Evolutionary conservation across 2,888 invertebrate genomes (phyloP), one percentile per base, ranked within the genome.

Genomic region (Nesidiocoris tenuis): DNA sequence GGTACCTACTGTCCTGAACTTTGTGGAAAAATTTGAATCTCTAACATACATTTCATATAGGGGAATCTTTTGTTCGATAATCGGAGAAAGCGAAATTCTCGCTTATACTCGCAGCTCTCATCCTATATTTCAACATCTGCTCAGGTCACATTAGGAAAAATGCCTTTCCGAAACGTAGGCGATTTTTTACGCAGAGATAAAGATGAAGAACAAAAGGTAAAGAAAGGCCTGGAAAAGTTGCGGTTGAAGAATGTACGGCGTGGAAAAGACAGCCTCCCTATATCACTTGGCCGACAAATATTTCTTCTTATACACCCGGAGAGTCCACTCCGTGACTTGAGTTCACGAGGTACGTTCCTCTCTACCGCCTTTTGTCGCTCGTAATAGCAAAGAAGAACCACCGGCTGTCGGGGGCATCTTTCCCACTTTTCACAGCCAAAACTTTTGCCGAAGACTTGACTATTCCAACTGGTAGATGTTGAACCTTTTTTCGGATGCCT

Each of bases 271-370:
- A 72, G 72, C 61, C 61, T 24, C 61, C 54, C 61, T 71, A 71
- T 72, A 61, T 72, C 72, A 61, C 61, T 72, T 54, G 39, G 12
- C 72, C 72, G 18, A 63, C 72, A 72, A 54, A 72, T 72, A 72
- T 72, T 72, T 72, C 70, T 39, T 39, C 59, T 72, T 72, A 72
- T 61, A 72, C 63, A 61, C 54, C 24, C 72, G 39, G 16, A n/a
- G 21, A n/a, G 59, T 72, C 72, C 63, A 72, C 23, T 61, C 61
- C 72, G 72, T 72, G 72, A 72, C 72, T 61, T 24, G 72, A 72
- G 72, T 72, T 72, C 63, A 56, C 61, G 22, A 17, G 61, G 23
- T 59, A 17, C 19, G 39, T 39, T 39, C 39, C 12, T 39, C 16
- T 39, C 39, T 21, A n/a, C 24, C 56, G 61, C 54, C 61, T 72